phyloP scores from a whole-genome alignment of 2,888 invertebrate species.

The Limnephilus rhombicus region DNA sequence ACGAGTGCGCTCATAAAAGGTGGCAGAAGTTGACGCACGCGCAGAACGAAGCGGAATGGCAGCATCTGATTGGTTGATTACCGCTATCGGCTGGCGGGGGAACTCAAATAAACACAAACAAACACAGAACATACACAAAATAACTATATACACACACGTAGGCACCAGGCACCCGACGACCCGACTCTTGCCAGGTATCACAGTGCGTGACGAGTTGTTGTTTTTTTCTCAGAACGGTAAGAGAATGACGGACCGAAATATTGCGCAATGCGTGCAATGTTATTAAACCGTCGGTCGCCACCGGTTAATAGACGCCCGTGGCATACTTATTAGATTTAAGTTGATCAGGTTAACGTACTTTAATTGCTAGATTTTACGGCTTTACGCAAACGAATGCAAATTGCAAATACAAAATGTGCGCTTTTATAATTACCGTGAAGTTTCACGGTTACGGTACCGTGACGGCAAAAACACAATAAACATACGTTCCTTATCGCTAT shows the following conservation, averaged over 20 bases:
- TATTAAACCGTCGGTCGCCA: not conserved
- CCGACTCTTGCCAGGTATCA: not conserved
- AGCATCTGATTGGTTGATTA: conserved; percentile 32
- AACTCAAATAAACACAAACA: conserved; percentile 41
- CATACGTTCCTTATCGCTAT: too few relatives aligned
- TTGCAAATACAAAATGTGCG: not conserved
- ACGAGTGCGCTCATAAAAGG: conserved; percentile 58
- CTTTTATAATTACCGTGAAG: too few relatives aligned
- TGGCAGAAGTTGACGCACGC: conserved; percentile 55
- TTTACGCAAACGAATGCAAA: not conserved
- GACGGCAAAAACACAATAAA: too few relatives aligned
- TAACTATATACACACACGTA: not conserved
- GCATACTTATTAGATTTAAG: conserved; percentile 44
- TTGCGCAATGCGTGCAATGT: conserved; percentile 51
- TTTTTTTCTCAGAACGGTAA: conserved; percentile 2
- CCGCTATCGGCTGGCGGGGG: conserved; percentile 27
- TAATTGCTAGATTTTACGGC: not conserved
- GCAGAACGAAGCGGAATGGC: conserved; percentile 41
- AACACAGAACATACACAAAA: not conserved
- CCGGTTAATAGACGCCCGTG: conserved; percentile 64
- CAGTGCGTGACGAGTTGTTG: conserved; percentile 49
- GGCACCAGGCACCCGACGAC: not conserved
- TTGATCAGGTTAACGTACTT: conserved; percentile 17
- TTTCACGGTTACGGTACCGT: too few relatives aligned
- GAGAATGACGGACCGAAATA: conserved; percentile 41